phyloP scores from a whole-genome alignment of 2,797 vertebrate genomes.

The Betta splendens region DNA sequence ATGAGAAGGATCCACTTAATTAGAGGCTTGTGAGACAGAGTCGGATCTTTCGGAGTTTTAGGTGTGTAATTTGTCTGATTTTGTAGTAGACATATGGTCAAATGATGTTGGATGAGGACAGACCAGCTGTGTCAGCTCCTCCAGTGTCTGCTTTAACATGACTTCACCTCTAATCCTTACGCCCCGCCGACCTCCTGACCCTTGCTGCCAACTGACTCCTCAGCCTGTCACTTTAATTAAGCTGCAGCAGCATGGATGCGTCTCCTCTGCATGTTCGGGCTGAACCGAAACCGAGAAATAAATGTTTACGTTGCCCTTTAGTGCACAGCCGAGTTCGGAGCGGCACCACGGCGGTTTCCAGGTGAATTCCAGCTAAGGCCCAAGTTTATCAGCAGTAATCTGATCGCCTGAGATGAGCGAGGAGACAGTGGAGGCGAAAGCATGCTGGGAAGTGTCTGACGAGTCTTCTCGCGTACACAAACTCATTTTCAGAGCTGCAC shows the following conservation, averaged over 20 bases:
- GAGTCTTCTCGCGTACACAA: not conserved
- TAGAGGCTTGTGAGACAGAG: not conserved
- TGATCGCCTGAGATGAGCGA: conserved; percentile 22
- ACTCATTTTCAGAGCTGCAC: no score
- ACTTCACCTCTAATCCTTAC: conserved; percentile 15
- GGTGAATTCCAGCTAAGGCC: conserved; percentile 6
- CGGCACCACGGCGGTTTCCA: not conserved
- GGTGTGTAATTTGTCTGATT: conserved; percentile 5
- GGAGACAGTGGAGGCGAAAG: conserved; percentile 38
- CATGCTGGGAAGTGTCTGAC: conserved; percentile 12
- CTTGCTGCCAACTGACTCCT: not conserved
- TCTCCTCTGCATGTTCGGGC: not conserved
- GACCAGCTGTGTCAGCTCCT: not conserved
- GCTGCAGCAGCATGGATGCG: not conserved
- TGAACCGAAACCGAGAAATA: not conserved
- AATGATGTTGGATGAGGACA: not conserved
- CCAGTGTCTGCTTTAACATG: conserved; percentile 5
- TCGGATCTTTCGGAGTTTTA: not conserved
- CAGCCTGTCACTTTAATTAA: not conserved
- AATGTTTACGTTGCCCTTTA: not conserved
- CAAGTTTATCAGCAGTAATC: conserved; percentile 28
- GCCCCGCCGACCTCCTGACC: conserved; percentile 29
- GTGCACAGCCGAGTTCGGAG: not conserved
- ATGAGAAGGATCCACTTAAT: conserved; percentile 31
- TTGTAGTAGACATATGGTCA: conserved; percentile 25